Evolutionary conservation across 2,113 vertebrate species (phyloP).

Genomic region (Turdus rufiventris): DNA sequence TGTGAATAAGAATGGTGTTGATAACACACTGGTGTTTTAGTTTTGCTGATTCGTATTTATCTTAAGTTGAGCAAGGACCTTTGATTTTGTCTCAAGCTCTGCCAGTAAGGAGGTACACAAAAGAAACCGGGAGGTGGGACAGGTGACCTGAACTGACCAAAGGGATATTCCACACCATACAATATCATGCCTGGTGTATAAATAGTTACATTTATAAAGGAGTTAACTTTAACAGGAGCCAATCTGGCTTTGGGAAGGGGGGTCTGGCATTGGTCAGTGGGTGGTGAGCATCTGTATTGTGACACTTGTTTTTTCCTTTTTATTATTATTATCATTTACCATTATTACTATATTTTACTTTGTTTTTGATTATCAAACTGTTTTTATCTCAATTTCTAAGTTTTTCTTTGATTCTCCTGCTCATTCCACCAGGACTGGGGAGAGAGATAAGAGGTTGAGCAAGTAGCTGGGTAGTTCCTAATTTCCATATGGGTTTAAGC

Average conservation of each 20-base stretch:
- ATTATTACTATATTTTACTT: background rate
- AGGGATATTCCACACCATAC: background rate
- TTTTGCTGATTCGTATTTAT: background rate
- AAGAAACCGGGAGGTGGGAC: background rate
- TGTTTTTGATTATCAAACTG: background rate
- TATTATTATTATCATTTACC: background rate
- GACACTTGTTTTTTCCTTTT: background rate
- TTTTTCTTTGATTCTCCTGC: background rate
- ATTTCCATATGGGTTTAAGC: background rate
- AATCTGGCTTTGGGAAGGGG: background rate
- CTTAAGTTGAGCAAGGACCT: background rate
- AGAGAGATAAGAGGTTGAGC: background rate
- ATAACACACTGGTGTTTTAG: background rate
- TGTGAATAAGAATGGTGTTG: background rate
- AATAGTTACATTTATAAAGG: background rate
- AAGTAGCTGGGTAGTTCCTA: background rate
- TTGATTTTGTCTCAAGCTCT: background rate
- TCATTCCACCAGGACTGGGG: background rate
- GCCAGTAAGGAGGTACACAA: background rate
- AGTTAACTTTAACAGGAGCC: background rate
- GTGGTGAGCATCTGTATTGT: background rate
- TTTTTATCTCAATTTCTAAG: background rate
- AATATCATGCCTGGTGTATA: too few species aligned
- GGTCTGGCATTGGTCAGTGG: fast-evolving
- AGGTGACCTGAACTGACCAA: background rate